Base-by-base conservation (phyloP, 2,797 vertebrate species). In the Megaceryle alcyon region DNA sequence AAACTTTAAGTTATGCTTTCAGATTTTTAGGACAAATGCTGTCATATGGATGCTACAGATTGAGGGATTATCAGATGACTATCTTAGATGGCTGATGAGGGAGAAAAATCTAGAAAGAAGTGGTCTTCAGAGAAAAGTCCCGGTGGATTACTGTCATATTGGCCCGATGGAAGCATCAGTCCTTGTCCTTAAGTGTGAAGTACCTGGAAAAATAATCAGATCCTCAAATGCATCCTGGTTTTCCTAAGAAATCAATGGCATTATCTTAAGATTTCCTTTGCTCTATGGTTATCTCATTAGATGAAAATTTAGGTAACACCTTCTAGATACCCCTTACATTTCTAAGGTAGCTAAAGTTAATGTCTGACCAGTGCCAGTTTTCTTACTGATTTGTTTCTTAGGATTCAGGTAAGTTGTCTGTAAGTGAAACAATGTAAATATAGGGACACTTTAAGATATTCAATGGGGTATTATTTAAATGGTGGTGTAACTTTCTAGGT, bases 81-180 rank as follows among this genome's bases (percentile, higher is more conserved):
- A 43, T 92, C 43, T 57, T 26, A 94, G 91, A 84, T 94, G 82
- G 48, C 86, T 94, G 91, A n/a, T 89, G 66, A 95, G 75, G 71
- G 84, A 57, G 75, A 94, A 94, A 90, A 91, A 64, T 69, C 31
- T 83, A 82, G 89, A 90, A 85, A 77, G 81, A 65, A 71, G 59
- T 77, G 33, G 22, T 93, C 91, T 96, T 69, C 51, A 86, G 90
- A 85, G 95, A 76, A 71, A 86, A 84, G 59, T 95, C 82, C 92
- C 86, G 88, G 75, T 2, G 7, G 57, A 84, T 88, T 88, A 82
- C 59, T 90, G 83, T 95, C 85, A 88, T 41, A 72, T 64, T 64
- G 73, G 35, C 93, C 69, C 86, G 90, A 96, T 56, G 63, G 92
- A 92, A 93, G 94, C 60, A 60, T 73, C 48, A 70, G 77, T 59